These are phyloP conservation scores for Cyclura pinguis DNA, from an alignment of 2,797 vertebrate species.

Conservation along the genomic window DNA sequence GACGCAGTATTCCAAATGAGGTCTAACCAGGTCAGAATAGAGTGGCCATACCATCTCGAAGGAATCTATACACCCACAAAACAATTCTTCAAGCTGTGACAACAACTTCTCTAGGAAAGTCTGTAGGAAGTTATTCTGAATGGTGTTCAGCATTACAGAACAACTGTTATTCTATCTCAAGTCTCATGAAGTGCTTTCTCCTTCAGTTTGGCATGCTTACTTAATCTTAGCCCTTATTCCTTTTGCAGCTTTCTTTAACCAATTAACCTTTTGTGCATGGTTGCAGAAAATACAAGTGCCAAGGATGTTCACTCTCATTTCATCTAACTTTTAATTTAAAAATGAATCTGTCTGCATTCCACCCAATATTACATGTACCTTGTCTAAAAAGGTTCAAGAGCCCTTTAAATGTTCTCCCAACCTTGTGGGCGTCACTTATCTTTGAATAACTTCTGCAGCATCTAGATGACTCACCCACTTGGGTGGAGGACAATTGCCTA, in stretches of 20 bases:
- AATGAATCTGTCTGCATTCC: background rate
- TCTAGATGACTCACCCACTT: slow-evolving; percentile 6
- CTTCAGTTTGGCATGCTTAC: background rate
- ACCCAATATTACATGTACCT: background rate
- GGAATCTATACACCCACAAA: no score
- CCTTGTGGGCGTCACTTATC: background rate
- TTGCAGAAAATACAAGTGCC: background rate
- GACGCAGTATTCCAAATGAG: no score
- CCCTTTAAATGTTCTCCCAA: background rate
- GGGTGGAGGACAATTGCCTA: background rate
- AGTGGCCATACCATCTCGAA: no score
- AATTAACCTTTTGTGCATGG: background rate
- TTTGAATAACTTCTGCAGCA: background rate
- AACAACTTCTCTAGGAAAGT: no score
- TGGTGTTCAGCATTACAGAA: background rate
- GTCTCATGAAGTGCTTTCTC: background rate
- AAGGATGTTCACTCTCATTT: background rate
- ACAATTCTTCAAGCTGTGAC: no score
- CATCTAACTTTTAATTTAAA: slow-evolving; percentile 1
- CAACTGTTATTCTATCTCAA: background rate
- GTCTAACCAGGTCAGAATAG: no score
- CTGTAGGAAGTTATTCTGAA: background rate
- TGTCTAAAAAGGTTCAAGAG: background rate
- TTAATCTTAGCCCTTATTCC: background rate
- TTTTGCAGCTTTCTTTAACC: background rate